Evolutionary conservation across 2,113 vertebrate genomes (phyloP).

Genomic region (Eublepharis macularius): DNA sequence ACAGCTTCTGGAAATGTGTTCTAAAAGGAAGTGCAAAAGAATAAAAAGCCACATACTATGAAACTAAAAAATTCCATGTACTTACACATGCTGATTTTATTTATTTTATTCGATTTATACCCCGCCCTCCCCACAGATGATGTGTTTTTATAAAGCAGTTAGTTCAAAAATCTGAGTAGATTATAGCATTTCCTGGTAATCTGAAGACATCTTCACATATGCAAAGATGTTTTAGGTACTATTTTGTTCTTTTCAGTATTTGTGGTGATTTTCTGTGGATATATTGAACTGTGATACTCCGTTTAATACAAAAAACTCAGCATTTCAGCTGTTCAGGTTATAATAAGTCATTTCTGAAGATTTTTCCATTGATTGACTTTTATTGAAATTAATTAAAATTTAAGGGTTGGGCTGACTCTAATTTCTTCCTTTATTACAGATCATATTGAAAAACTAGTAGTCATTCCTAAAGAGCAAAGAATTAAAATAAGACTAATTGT

Average conservation of each 20-base stretch:
- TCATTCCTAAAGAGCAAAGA: constrained; percentile 11
- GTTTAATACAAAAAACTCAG: neutral
- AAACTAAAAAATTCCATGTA: neutral
- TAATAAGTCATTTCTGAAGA: constrained; percentile 2
- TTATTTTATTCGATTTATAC: too few relatives aligned
- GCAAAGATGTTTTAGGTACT: neutral
- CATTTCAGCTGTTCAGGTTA: neutral
- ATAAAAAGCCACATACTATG: neutral
- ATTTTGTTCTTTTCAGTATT: neutral
- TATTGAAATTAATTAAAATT: constrained; percentile 7
- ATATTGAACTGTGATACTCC: neutral
- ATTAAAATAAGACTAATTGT: constrained; percentile 36
- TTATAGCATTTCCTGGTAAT: neutral
- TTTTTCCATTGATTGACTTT: neutral
- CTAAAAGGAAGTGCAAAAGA: neutral
- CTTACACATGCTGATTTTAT: neutral
- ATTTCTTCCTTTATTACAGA: constrained; percentile 11
- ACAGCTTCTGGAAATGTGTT: neutral
- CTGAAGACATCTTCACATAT: neutral
- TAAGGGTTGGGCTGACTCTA: neutral
- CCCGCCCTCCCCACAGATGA: too few relatives aligned
- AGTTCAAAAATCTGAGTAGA: neutral
- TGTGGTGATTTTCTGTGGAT: neutral
- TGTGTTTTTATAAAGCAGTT: neutral
- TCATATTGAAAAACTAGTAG: constrained; percentile 11